A percentile compares a stretch with the other conserved stretches of the same genome.
phyloP scores from a whole-genome alignment of 2,888 invertebrate species.

The Phaedon cochleariae region DNA sequence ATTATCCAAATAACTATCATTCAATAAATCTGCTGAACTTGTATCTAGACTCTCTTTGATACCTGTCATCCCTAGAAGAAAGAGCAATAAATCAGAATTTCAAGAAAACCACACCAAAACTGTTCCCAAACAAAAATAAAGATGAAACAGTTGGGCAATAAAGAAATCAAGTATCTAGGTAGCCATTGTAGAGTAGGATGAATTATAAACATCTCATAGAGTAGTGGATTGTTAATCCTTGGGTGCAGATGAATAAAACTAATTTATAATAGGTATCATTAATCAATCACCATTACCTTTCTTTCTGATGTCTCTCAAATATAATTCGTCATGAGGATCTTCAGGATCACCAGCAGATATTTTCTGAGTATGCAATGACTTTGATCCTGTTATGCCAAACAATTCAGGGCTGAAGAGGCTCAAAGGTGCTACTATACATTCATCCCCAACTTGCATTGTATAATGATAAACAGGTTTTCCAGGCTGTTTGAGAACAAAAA shows the following conservation, averaged over 20 bases:
- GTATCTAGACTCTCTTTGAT: slow-evolving; percentile 70
- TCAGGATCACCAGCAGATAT: slow-evolving; percentile 81
- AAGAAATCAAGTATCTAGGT: no score
- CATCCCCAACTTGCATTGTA: slow-evolving; percentile 85
- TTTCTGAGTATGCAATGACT: slow-evolving; percentile 77
- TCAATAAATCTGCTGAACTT: slow-evolving; percentile 58
- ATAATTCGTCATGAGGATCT: slow-evolving; percentile 94
- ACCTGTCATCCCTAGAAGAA: slow-evolving; percentile 59
- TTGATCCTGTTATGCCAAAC: slow-evolving; percentile 82
- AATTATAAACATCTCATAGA: no score
- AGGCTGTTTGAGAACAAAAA: slow-evolving; percentile 78
- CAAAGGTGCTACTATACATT: slow-evolving; percentile 90
- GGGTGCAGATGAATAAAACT: no score
- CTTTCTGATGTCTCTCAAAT: slow-evolving; percentile 83
- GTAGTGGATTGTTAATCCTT: no score
- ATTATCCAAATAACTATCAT: slow-evolving; percentile 65
- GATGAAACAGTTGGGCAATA: no score
- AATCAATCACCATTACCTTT: no score
- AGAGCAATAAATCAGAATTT: neutral
- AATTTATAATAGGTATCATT: no score
- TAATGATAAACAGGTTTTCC: slow-evolving; percentile 74
- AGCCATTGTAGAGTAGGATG: no score
- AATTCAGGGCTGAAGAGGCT: slow-evolving; percentile 89
- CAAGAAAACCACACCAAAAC: no score
- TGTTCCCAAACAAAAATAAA: neutral